Conservation (phyloP, 2,888 invertebrate species). For the Colletes collaris region DNA sequence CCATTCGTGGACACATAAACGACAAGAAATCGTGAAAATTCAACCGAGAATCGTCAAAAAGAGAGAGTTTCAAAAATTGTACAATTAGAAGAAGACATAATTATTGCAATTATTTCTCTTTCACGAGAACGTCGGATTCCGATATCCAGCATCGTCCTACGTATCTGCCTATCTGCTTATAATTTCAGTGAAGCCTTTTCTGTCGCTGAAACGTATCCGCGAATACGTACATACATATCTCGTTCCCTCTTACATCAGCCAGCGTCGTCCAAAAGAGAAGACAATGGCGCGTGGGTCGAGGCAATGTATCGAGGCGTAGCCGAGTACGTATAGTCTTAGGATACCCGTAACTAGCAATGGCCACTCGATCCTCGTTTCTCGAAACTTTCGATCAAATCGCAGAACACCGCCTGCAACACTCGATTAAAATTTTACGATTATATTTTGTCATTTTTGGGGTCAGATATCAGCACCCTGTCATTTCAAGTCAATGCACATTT, state of each 20-base stretch:
- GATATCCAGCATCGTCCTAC: conserved; percentile 62
- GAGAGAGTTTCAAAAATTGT: no score
- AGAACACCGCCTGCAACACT: no score
- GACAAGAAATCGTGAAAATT: no score
- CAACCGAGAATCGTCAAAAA: no score
- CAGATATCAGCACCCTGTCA: no score
- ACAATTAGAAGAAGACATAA: no score
- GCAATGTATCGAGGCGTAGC: conserved; percentile 75
- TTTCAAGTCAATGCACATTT: no score
- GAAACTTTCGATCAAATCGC: conserved; percentile 37
- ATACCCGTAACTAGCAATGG: conserved; percentile 59
- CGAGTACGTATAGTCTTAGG: conserved; percentile 67
- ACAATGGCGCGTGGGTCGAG: conserved; percentile 82
- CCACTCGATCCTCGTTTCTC: conserved; percentile 29
- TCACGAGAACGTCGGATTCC: conserved; percentile 29
- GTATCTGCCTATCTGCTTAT: conserved; percentile 69
- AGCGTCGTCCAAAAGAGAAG: conserved; percentile 73
- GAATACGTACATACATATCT: conserved; percentile 48
- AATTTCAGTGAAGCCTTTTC: conserved; percentile 61
- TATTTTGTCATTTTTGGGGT: no score
- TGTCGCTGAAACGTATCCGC: conserved; percentile 67
- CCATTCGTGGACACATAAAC: neutral
- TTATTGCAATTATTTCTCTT: conserved; percentile 31
- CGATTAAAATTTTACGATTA: no score
- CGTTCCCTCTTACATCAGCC: conserved; percentile 64